A percentile compares a stretch with the other conserved stretches of the same genome.
phyloP scores from a whole-genome alignment of 2,113 vertebrate species.

The Suncus etruscus region DNA sequence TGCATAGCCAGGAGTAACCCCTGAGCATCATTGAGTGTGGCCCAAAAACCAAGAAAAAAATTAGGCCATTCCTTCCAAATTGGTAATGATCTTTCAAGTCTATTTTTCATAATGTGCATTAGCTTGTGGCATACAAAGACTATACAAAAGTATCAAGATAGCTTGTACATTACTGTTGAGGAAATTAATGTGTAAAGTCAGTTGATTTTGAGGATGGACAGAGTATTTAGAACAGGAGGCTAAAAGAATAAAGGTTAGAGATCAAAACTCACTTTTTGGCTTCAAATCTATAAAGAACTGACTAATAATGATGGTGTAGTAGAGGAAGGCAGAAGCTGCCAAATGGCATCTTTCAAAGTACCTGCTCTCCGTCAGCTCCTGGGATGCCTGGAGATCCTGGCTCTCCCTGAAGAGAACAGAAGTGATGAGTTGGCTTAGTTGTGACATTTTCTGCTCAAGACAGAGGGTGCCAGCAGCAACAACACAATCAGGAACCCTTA shows the following conservation, averaged over 20 bases:
- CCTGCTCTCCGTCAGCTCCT: constrained; percentile 96
- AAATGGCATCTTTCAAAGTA: constrained; percentile 72
- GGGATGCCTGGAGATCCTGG: constrained; percentile 93
- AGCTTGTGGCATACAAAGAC: not conserved
- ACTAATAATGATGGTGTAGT: constrained; percentile 42
- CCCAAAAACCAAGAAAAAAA: not conserved
- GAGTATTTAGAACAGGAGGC: not conserved
- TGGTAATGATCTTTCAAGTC: not conserved
- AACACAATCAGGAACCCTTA: not conserved
- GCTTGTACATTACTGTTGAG: constrained; percentile 26
- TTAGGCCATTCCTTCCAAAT: not conserved
- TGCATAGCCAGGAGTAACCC: no score
- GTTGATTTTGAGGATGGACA: constrained; percentile 30
- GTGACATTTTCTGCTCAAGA: constrained; percentile 24
- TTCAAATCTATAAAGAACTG: constrained; percentile 50
- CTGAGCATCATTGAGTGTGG: no score
- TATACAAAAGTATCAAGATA: not conserved
- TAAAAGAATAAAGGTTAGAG: not conserved
- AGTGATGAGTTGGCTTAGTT: constrained; percentile 16
- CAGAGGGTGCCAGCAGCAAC: constrained; percentile 13
- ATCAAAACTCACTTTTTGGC: constrained; percentile 21
- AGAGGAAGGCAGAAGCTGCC: no score
- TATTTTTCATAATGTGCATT: not conserved
- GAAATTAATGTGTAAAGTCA: not conserved
- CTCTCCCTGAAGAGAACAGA: constrained; percentile 92